Conservation (phyloP, 2,797 vertebrate species). For the Pyrocephalus nanus region DNA sequence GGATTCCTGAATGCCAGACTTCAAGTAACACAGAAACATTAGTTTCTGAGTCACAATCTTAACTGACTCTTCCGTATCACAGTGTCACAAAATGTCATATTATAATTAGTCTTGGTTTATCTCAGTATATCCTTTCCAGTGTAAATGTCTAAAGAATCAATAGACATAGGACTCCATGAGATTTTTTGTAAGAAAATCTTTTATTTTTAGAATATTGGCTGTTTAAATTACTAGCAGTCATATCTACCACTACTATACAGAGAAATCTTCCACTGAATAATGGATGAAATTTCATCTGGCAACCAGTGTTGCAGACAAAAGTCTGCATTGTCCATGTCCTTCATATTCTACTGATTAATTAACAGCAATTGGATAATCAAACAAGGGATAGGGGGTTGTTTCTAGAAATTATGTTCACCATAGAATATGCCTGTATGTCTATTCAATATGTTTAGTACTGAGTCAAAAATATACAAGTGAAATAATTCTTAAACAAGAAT, state of each 20-base stretch:
- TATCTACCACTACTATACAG: background rate
- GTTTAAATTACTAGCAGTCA: background rate
- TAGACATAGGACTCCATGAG: background rate
- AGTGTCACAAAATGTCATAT: background rate
- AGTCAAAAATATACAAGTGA: background rate
- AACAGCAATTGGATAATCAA: background rate
- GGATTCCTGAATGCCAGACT: background rate
- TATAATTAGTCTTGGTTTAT: background rate
- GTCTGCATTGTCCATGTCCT: background rate
- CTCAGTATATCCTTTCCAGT: background rate
- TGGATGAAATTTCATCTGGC: background rate
- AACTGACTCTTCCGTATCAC: background rate
- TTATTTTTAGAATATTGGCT: background rate
- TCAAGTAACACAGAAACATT: background rate
- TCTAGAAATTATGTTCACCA: background rate
- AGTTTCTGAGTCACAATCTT: background rate
- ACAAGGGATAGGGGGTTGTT: accelerated
- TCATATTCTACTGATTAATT: background rate
- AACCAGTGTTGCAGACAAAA: background rate
- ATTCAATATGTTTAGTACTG: background rate
- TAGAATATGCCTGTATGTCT: background rate
- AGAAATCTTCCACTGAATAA: background rate
- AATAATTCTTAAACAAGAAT: background rate
- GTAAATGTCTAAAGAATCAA: background rate
- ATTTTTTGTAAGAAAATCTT: background rate